Evolutionary conservation across 2,797 vertebrate genomes (phyloP).

Genomic region (Apogon hyalosoma): DNA sequence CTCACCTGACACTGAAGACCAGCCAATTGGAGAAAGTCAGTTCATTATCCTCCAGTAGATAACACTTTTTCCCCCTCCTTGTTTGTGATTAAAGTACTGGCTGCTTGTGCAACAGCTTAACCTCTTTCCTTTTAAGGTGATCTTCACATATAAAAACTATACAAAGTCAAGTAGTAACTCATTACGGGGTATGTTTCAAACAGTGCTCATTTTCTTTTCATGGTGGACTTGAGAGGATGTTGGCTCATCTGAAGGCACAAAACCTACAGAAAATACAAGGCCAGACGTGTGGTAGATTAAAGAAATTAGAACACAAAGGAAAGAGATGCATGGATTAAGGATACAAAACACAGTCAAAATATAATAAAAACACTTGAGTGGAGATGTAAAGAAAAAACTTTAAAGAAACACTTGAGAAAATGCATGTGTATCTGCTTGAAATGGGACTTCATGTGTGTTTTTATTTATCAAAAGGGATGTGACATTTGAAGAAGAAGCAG

Average conservation of each 20-base stretch:
- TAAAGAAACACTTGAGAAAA: too few relatives aligned
- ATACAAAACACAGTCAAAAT: background rate
- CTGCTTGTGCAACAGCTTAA: slow-evolving; percentile 5
- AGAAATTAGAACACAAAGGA: too few relatives aligned
- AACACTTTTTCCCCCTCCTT: background rate
- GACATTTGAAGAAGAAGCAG: slow-evolving; percentile 13
- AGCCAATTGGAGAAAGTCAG: slow-evolving; percentile 5
- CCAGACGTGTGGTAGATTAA: too few relatives aligned
- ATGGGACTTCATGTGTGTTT: slow-evolving; percentile 1
- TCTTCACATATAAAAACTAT: slow-evolving; percentile 1
- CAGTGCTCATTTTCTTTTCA: slow-evolving; percentile 2
- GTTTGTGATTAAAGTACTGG: background rate
- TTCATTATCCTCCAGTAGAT: too few relatives aligned
- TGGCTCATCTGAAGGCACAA: slow-evolving; percentile 5
- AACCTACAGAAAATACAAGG: slow-evolving; percentile 12
- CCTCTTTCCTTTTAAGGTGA: slow-evolving; percentile 8
- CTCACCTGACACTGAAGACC: slow-evolving; percentile 4
- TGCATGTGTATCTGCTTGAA: too few relatives aligned
- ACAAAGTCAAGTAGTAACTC: too few relatives aligned
- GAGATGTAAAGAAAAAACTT: slow-evolving; percentile 2
- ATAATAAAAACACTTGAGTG: too few relatives aligned
- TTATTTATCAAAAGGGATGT: slow-evolving; percentile 25
- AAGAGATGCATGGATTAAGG: slow-evolving; percentile 5
- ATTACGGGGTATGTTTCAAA: slow-evolving; percentile 4
- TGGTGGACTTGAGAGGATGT: slow-evolving; percentile 8